phyloP scores from a whole-genome alignment of 2,797 vertebrate genomes.

The Girardinus metallicus region DNA sequence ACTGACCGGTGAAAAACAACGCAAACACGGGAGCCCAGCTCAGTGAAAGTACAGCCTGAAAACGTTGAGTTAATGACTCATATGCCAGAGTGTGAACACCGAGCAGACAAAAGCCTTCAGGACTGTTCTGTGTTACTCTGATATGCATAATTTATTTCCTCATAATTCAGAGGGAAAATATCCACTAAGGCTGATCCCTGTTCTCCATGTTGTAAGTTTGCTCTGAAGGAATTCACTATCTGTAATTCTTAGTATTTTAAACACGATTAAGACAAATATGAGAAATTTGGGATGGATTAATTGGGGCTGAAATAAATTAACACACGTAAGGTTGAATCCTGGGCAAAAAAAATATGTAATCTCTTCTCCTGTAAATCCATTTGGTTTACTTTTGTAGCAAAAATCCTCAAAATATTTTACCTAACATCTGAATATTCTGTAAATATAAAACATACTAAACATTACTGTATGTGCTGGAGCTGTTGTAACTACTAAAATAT shows the following conservation, averaged over 20 bases:
- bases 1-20: background rate
- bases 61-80: background rate
- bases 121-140: conserved; percentile 2
- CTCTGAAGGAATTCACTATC: background rate
- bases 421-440: background rate
- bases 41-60: background rate
- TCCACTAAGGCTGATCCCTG: background rate
- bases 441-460: background rate
- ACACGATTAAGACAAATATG: background rate
- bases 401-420: background rate
- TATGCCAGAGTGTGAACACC: conserved; percentile 7
- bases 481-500: background rate
- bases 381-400: background rate
- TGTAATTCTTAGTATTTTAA: background rate
- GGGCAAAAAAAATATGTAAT: background rate
- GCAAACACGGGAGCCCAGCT: background rate
- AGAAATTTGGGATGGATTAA: background rate
- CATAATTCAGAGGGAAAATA: background rate
- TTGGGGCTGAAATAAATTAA: background rate
- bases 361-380: background rate
- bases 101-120: conserved; percentile 4
- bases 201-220: background rate
- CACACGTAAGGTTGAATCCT: background rate
- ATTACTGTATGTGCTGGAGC: background rate
- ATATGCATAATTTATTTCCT: conserved; percentile 12